Evolutionary conservation across 92 coral and sea anemone species (phyloP), one percentile per base, ranked within the genome.

Genomic region (Phenganax marumi): DNA sequence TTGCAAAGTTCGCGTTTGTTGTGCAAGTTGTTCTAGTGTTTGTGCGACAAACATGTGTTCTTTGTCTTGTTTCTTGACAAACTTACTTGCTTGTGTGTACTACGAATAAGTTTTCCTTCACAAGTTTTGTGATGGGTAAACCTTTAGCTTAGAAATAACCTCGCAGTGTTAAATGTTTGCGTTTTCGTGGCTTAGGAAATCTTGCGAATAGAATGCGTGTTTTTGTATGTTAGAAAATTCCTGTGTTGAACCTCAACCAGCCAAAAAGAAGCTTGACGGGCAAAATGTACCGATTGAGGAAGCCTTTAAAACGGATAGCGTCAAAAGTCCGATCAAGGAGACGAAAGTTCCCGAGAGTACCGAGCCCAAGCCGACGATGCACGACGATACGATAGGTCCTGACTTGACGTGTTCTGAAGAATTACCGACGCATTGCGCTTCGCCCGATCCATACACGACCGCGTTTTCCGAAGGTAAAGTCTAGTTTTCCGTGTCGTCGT

Each of bases 351-450:
- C 70, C 70, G 56, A n/a, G 18, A 14, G 55, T 12, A 53, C 77
- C 56, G 69, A 56, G 22, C 51, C 47, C 13, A 26, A 77, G 47
- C 17, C 82, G 82, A 52, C 57, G 2, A 16, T 6, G 17, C 21
- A 19, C 71, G 82, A 77, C 72, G 82, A 77, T 0, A 13, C 72
- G 54, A 58, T 17, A 70, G 65, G 56, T 16, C 82, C 82, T 24
- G 82, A 77, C 58, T 49, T 77, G 54, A 77, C 82, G 8, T 77
- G 82, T 65, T 58, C 82, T 24, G 82, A 77, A 51, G 71, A 77
- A 65, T 58, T 77, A 22, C 51, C 82, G 82, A 77, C 82, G 71
- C 60, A 77, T 19, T 77, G 82, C 49, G 82, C 50, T 2, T 77
- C 82, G 18, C 82, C 82, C 72, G 72, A 77, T 25, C 82, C 82